Base-by-base conservation (phyloP, 2,113 vertebrate genomes). In the Campylorhamphus procurvoides region DNA sequence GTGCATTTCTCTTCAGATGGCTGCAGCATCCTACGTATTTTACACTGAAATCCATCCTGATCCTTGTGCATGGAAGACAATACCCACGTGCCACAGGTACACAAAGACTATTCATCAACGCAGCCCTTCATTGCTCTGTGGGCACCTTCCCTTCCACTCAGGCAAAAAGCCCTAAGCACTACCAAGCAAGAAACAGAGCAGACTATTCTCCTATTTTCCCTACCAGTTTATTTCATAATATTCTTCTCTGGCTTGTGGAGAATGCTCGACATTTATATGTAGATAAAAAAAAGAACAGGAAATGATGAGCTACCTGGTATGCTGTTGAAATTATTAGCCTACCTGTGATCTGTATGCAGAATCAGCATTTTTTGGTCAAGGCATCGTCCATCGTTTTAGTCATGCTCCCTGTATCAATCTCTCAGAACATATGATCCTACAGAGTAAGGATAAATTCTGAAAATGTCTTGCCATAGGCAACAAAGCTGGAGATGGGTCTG, bases 1-100 rank as follows among this genome's bases (percentile, higher is more conserved):
- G 72, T 31, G 28, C 17, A 31, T 4, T 91, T 80, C 25, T 90
- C 44, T 59, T 80, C n/a, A 71, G n/a, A 33, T 35, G 35, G 19
- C 22, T 82, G 39, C 39, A 90, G 28, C 56, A 75, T 59, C 19
- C 31, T 63, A 3, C 3, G 28, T 77, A 29, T 53, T 74, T 52
- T 81, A 42, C n/a, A 71, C 14, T 24, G 27, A 14, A 46, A 18
- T n/a, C 22, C 28, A 13, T 22, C 18, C 63, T 23, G 10, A 68
- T 73, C 20, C 3, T 1, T 9, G 14, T 14, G 20, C 0, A 0
- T 2, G 6, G 44, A 80, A 79, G 22, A 8, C 46, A 25, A 17
- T 46, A 27, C 2, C 9, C 1, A 0, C 4, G 29, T 56, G 44
- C 22, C 44, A 29, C 14, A 72, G 62, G 18, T 76, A 19, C 35